A percentile compares a stretch with the other conserved stretches of the same genome.
Conservation (phyloP, 2,888 invertebrate species). For the Pteria penguin region DNA sequence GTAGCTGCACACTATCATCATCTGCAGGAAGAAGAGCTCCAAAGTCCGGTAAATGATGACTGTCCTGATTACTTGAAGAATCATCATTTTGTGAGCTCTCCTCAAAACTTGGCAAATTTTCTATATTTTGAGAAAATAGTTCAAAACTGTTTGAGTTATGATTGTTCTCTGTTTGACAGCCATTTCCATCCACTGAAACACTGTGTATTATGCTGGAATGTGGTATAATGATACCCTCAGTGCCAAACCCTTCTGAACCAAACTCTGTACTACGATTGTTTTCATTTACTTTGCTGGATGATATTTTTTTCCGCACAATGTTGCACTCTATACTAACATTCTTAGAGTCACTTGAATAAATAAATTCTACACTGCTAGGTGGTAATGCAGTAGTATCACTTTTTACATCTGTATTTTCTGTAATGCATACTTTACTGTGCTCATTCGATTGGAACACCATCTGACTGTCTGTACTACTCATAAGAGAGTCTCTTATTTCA, state of each 20-base stretch:
- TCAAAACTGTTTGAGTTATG: neutral
- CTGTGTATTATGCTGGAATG: neutral
- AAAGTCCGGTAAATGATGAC: neutral
- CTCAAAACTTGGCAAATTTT: too few relatives aligned
- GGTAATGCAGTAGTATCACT: neutral
- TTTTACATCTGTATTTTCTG: neutral
- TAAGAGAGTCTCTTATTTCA: too few relatives aligned
- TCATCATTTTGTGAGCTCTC: too few relatives aligned
- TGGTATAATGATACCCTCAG: neutral
- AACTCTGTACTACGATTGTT: neutral
- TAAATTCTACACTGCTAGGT: neutral
- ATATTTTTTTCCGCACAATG: neutral
- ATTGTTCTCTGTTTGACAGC: neutral
- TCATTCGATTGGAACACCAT: neutral
- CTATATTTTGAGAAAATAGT: too few relatives aligned
- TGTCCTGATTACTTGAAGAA: too few relatives aligned
- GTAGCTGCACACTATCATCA: neutral
- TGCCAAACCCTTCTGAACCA: neutral
- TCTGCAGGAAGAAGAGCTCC: neutral
- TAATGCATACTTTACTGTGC: neutral
- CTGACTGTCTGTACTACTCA: neutral
- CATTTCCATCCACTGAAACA: neutral
- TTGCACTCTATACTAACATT: neutral
- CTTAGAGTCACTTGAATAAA: neutral
- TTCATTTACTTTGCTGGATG: neutral